Evolutionary conservation across 2,888 invertebrate species (phyloP), one percentile per base, ranked within the genome.

Genomic region (Aspidapion aeneum): DNA sequence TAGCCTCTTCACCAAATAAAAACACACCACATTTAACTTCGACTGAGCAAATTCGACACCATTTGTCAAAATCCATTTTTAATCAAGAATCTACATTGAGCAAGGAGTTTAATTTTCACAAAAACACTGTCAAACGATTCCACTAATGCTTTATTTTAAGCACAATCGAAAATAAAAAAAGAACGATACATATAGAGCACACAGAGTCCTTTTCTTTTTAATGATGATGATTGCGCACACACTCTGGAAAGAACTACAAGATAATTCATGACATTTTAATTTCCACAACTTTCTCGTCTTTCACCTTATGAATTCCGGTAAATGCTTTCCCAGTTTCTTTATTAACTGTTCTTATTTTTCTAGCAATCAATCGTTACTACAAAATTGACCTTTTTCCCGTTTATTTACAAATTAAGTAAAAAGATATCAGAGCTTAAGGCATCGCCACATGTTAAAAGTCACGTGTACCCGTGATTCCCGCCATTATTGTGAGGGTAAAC

Each of bases 1-100:
- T 84, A 64, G 88, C 87, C 80, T 88, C 87, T 72, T 85, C 84
- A 72, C 87, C 85, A 75, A 87, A 88, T 79, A 88, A 83, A 81
- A 84, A 83, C 70, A 88, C 80, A 61, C 86, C 85, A 70, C 84
- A 83, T 74, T 84, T 83, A 71, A 83, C 83, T 74, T 85, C 84
- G 70, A 83, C 81, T 66, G 85, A 85, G 79, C 89, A 90, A 70
- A 90, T 84, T 68, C 89, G 84, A 77, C 89, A 89, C 75, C 83
- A 73, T 69, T 71, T 73, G 61, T 49, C 66, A 63, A 64, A 61
- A 62, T 74, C 75, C 76, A 76, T 76, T 74, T 74, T 75, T 69
- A 69, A 61, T 60, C 63, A 60, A 55, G 22, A 12, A 3, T 52
- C 66, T 63, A 66, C 66, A 66, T 66, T 65, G 63, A 63, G 55